Percentiles rank a stretch among this genome's conserved stretches.
Conservation (phyloP, 1,140 invertebrate species). For the Bilobella aurantiaca region DNA sequence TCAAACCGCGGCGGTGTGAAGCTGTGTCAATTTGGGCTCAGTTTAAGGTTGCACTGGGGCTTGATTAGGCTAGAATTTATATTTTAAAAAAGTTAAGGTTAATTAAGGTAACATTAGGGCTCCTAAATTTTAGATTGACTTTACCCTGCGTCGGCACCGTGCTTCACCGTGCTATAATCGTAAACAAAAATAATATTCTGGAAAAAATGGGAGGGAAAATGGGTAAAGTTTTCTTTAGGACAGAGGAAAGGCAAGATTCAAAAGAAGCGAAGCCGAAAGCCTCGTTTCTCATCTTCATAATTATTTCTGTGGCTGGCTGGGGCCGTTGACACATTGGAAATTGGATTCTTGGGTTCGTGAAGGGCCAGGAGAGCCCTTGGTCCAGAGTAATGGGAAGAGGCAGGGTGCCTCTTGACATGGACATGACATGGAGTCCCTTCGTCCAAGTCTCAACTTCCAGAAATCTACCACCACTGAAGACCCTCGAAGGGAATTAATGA, state of each 20-base stretch:
- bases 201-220: not conserved
- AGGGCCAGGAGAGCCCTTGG: not conserved
- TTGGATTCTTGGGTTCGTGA: not conserved
- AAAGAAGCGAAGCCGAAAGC: not conserved
- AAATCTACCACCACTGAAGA: not conserved
- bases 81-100: too few species aligned
- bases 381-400: not conserved
- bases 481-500: not conserved
- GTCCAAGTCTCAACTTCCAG: not conserved
- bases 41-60: too few species aligned
- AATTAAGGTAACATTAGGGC: too few species aligned
- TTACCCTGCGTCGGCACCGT: not conserved
- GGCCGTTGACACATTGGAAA: constrained; percentile 5
- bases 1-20: too few species aligned
- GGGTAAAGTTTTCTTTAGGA: not conserved
- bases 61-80: too few species aligned
- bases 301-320: not conserved
- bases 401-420: not conserved
- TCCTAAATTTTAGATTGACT: too few species aligned
- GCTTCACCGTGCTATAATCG: not conserved
- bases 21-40: too few species aligned
- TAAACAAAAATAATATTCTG: not conserved
- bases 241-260: not conserved
- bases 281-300: constrained; percentile 7
- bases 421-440: not conserved